These are phyloP conservation scores for Meloidogyne floridensis DNA, from an alignment of 1,140 invertebrate genomes.

Conservation along the genomic window DNA sequence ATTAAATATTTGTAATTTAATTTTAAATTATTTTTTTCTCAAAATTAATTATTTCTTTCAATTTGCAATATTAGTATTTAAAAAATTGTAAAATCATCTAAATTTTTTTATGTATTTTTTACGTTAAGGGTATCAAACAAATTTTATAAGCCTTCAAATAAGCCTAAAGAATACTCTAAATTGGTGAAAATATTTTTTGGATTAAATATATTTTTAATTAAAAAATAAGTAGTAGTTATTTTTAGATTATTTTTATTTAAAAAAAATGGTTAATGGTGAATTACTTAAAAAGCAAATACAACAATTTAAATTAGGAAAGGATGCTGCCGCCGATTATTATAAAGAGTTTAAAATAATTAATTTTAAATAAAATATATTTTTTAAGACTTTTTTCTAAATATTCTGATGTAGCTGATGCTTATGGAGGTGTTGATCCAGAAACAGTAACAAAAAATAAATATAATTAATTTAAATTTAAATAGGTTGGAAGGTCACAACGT, in stretches of 20 bases:
- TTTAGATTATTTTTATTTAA: neutral
- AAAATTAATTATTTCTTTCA: too few species aligned
- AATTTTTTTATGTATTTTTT: too few species aligned
- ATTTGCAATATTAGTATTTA: too few species aligned
- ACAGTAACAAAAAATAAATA: slow-evolving; percentile 16
- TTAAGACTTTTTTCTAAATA: slow-evolving; percentile 55
- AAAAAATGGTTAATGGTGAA: slow-evolving; percentile 43
- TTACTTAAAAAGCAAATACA: slow-evolving; percentile 48
- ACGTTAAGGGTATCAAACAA: too few species aligned
- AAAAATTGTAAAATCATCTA: too few species aligned
- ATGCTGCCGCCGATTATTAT: slow-evolving; percentile 52
- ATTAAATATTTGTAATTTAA: too few species aligned
- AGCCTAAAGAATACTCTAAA: too few species aligned
- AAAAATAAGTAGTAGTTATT: too few species aligned
- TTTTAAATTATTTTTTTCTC: too few species aligned
- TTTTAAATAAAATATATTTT: slow-evolving; percentile 7
- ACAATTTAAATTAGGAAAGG: slow-evolving; percentile 55
- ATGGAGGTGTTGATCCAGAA: slow-evolving; percentile 58
- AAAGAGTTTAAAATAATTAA: slow-evolving; percentile 43
- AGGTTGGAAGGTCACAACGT: slow-evolving; percentile 41
- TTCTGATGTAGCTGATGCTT: slow-evolving; percentile 50
- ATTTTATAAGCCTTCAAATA: too few species aligned
- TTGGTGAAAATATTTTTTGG: too few species aligned
- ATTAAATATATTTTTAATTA: too few species aligned
- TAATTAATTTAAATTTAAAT: neutral